phyloP scores from a whole-genome alignment of 2,888 invertebrate species.

The Mactromeris polynyma region DNA sequence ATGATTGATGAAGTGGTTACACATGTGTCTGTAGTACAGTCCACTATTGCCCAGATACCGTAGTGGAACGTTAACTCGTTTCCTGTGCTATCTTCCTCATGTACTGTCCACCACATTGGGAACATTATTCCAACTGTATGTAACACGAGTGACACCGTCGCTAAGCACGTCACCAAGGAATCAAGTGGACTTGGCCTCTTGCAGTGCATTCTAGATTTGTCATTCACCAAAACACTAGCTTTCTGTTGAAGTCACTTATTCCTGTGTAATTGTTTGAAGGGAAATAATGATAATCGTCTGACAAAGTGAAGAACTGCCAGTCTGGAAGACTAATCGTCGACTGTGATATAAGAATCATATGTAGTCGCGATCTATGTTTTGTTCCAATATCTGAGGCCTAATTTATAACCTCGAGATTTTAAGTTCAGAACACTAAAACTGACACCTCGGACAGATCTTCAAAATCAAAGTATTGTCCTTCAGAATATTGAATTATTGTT shows the following conservation, averaged over 20 bases:
- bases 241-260: not conserved
- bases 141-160: conserved; percentile 24
- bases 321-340: too few relatives aligned
- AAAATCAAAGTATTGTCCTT: not conserved
- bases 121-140: conserved; percentile 48
- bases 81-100: conserved; percentile 46
- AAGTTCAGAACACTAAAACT: not conserved
- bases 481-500: not conserved
- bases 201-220: not conserved
- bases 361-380: too few relatives aligned
- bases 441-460: not conserved
- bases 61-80: conserved; percentile 54
- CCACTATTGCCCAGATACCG: conserved; percentile 60
- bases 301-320: too few relatives aligned
- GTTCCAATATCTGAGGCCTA: too few relatives aligned
- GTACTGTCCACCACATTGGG: conserved; percentile 64
- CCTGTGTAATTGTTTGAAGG: not conserved
- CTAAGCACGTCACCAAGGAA: not conserved
- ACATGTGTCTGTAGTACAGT: conserved; percentile 51
- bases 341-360: too few relatives aligned
- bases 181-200: not conserved
- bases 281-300: too few relatives aligned
- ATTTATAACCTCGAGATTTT: not conserved
- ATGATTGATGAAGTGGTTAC: conserved; percentile 47
- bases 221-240: not conserved